Base-by-base conservation (phyloP, 2,113 vertebrate genomes). In the Zingel zingel region DNA sequence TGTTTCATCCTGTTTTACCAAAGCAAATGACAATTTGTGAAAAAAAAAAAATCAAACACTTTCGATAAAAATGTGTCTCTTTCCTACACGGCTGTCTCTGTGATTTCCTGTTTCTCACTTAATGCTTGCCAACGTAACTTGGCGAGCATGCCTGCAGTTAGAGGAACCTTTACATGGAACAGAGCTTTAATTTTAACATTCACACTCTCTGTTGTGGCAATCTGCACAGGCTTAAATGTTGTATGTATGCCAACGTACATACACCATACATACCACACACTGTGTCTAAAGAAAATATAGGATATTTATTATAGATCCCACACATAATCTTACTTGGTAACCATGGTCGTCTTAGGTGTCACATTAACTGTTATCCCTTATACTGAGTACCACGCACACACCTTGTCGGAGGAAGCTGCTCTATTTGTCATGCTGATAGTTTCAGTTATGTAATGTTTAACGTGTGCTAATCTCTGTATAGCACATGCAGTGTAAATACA, bases 311-410 rank as follows among this genome's bases (percentile, higher is more conserved):
- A 39, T 43, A 43, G 39, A 43, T 2, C 18, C 16, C 1, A 21
- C 5, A 3, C 4, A 6, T 2, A 13, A 7, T 53, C 67, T 63
- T 47, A 77, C 58, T 50, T 65, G 58, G 91, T 91, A 86, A 87
- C 91, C 88, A 89, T 89, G 88, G 90, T 84, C 78, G 89, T 86
- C 43, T 64, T 51, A 67, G 66, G 68, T 85, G 80, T 88, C 82
- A 88, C 76, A 83, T 88, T 83, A 86, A 66, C 74, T 74, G 48
- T 43, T 48, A 76, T 62, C 43, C 12, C 66, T 66, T 70, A 83
- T 87, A 84, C 75, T 71, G 50, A 61, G 48, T 48, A 67, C 7
- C 70, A 69, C 62, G 5, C 33, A 78, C 56, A 71, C 14, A 66
- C 19, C 6, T 70, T 81, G 85, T 75, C 75, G 82, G 79, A 77